Evolutionary conservation across 1,140 invertebrate species (phyloP), one percentile per base, ranked within the genome.

Genomic region (Camponotus vicinus): DNA sequence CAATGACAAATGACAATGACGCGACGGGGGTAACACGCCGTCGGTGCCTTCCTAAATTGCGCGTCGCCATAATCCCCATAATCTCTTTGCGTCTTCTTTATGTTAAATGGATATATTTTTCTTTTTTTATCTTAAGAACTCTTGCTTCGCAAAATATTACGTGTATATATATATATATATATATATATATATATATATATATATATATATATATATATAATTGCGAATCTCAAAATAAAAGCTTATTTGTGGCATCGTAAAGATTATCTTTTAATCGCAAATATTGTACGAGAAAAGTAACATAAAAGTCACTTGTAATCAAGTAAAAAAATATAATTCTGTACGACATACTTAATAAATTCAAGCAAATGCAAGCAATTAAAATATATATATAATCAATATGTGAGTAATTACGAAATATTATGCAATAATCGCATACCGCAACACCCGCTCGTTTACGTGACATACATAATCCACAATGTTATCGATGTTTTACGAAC

Each of bases 1-100:
- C 90, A 91, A 90, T 91, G 90, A 91, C 87, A 86, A 90, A 91
- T 88, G 89, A 90, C 89, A 88, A 91, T 91, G 86, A 90, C 90
- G 84, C 90, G 83, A 90, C 77, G 78, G 66, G 55, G 73, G 70
- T 77, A 90, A 91, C 49, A 73, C 86, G 85, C 88, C 63, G 82
- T 42, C 52, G 55, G 66, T 82, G 64, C 57, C 32, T 77, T 71
- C 86, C 77, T 82, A 86, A 83, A 83, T 82, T 75, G 61, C 75
- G 59, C 63, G 40, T 79, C 66, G 55, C 40, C 55, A 66, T 70
- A 34, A 64, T 52, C 49, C 57, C 76, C 27, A 27, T 27, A 27
- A 27, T 61, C 71, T 59, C 76, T 85, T 73, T 88, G 49, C 49
- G 11, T 7, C 59, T 40, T 18, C 7, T 15, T 18, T 11, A 21